Evolutionary conservation across 1,140 invertebrate species (phyloP).

Genomic region (Nixonia krombeini): DNA sequence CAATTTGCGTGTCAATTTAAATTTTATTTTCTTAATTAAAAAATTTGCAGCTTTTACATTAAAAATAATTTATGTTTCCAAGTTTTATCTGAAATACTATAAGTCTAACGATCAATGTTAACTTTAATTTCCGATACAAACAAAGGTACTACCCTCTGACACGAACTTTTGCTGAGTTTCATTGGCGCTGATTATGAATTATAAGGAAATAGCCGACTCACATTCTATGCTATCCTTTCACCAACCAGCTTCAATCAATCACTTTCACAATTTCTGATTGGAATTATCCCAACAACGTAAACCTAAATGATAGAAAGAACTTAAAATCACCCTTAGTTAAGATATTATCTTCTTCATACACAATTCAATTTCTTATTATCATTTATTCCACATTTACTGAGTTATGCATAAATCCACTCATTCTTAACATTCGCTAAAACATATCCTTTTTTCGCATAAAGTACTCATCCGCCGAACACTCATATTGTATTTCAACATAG

Average conservation of each 20-base stretch:
- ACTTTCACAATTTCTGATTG: constrained; percentile 3
- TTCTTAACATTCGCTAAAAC: not conserved
- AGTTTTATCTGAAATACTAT: no score
- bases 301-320: not conserved
- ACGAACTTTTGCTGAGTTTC: not conserved
- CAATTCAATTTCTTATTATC: not conserved
- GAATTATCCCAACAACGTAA: not conserved
- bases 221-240: constrained; percentile 18
- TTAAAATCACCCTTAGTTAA: constrained; percentile 3
- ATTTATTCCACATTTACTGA: constrained; percentile 4
- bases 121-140: not conserved
- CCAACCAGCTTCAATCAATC: not conserved
- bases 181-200: constrained; percentile 20
- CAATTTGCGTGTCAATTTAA: no score
- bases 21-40: no score
- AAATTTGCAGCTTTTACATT: no score
- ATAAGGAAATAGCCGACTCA: constrained; percentile 25
- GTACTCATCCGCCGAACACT: no score
- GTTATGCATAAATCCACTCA: not conserved
- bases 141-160: constrained; percentile 30
- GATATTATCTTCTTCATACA: not conserved
- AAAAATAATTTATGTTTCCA: no score
- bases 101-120: no score
- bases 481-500: no score
- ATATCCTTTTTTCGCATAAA: not conserved